These are phyloP conservation scores for Propithecus coquereli DNA, from an alignment of 2,113 vertebrate genomes.

Conservation along the genomic window DNA sequence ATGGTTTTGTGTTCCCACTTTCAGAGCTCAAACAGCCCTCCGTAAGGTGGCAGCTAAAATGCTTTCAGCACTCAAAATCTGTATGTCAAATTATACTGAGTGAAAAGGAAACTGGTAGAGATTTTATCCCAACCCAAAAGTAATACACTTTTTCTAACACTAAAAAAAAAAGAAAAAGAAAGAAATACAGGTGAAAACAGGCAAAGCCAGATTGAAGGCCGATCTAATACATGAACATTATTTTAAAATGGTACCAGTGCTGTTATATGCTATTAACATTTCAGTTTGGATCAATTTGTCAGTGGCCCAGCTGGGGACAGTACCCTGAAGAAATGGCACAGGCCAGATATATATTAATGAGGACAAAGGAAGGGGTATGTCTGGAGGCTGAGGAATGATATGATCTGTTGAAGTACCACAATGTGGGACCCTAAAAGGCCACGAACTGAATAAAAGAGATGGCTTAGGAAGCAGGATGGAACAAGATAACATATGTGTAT, in stretches of 20 bases:
- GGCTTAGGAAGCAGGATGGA: background rate
- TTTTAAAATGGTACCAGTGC: background rate
- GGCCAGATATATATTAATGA: background rate
- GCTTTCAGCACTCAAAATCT: background rate
- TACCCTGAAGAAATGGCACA: background rate
- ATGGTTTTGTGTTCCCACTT: background rate
- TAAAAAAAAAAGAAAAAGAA: background rate
- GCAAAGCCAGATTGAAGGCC: background rate
- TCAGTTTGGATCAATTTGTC: background rate
- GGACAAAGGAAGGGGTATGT: background rate
- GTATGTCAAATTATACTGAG: background rate
- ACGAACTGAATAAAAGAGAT: background rate
- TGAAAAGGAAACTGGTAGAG: background rate
- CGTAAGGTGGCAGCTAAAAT: background rate
- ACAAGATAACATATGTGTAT: background rate
- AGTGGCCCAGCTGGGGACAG: background rate
- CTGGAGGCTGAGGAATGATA: background rate
- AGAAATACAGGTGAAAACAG: background rate
- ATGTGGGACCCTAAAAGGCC: background rate
- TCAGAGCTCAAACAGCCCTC: background rate
- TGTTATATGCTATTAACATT: background rate
- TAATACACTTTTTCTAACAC: background rate
- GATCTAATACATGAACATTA: background rate
- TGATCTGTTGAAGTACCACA: background rate
- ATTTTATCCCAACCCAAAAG: slow-evolving; percentile 24